Conservation (phyloP, 2,113 vertebrate species). For the Microtus ochrogaster region DNA sequence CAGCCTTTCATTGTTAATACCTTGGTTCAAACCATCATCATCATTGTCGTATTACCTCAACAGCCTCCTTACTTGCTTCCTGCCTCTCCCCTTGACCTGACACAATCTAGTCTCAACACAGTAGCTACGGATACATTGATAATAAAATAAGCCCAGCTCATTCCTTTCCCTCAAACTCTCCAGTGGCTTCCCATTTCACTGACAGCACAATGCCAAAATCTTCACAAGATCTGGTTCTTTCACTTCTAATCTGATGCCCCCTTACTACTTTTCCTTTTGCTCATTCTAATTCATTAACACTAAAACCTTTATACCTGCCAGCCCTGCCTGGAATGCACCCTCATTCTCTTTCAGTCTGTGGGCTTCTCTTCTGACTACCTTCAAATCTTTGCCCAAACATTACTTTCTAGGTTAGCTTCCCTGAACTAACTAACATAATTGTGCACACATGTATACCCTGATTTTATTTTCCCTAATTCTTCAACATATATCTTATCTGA, state of each 20-base stretch:
- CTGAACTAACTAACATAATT: not conserved
- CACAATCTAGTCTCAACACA: conserved; percentile 33
- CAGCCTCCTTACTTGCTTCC: not conserved
- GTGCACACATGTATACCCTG: not conserved
- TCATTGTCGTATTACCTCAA: not conserved
- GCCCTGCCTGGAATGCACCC: not conserved
- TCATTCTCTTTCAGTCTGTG: not conserved
- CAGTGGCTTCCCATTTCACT: conserved; percentile 3
- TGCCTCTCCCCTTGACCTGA: not conserved
- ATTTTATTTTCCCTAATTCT: not conserved
- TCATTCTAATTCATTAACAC: not conserved
- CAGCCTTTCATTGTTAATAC: not conserved
- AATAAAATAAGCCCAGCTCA: conserved; percentile 17
- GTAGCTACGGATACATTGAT: not conserved
- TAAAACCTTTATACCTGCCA: not conserved
- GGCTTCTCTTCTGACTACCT: not conserved
- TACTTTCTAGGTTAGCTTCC: conserved; percentile 34
- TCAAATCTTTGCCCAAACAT: conserved; percentile 46
- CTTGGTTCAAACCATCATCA: not conserved
- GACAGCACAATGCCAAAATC: conserved; percentile 1
- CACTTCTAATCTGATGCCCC: not conserved
- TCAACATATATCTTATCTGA: conserved; percentile 5
- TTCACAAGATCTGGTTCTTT: not conserved
- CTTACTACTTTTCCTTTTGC: conserved; percentile 8
- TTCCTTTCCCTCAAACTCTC: conserved; percentile 13